Percentiles rank a stretch among this genome's conserved stretches.
Conservation (phyloP, 1,140 invertebrate genomes). For the Macrotrachela quadricornifera region DNA sequence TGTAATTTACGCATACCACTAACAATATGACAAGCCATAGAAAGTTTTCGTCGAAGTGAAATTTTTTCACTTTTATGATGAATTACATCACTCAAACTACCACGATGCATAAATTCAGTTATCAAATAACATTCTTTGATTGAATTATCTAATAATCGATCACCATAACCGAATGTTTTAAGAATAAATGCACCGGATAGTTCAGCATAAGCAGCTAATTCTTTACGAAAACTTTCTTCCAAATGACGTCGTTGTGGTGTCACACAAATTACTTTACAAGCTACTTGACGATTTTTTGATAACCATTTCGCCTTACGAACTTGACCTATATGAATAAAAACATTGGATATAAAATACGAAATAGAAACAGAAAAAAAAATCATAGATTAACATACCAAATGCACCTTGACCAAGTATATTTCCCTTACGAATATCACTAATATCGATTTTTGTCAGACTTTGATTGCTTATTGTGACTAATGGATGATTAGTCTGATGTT, state of each 20-base stretch:
- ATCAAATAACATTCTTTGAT: background rate
- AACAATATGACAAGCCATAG: background rate
- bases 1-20: background rate
- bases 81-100: background rate
- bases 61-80: background rate
- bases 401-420: background rate
- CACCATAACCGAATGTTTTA: background rate
- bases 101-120: background rate
- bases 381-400: background rate
- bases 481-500: background rate
- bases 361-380: no score
- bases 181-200: background rate
- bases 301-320: background rate
- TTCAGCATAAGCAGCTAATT: background rate
- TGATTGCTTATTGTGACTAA: background rate
- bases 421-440: background rate
- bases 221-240: background rate
- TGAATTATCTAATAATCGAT: background rate
- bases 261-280: no score
- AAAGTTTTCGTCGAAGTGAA: background rate
- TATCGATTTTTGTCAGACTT: background rate
- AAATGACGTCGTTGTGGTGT: background rate
- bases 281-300: background rate
- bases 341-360: no score
- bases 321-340: no score